Percentiles rank a stretch among this genome's conserved stretches.
Evolutionary conservation across 53 echinoderm and acorn worm genomes (phyloP).

Genomic region (Pentamera pediparva): DNA sequence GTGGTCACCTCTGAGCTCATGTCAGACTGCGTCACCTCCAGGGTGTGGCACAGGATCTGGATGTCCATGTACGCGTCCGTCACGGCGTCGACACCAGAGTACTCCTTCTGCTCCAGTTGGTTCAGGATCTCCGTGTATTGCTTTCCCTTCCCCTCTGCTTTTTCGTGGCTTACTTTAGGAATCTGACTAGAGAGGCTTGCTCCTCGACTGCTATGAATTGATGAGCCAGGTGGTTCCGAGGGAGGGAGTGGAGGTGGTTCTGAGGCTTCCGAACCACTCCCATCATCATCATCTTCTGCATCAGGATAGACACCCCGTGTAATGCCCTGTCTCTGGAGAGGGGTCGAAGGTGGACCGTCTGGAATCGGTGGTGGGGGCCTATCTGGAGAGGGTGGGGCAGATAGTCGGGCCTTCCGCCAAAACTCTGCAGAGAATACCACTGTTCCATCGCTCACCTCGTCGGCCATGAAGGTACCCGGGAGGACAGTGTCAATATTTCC

Average conservation of each 20-base stretch:
- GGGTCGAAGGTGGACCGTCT: slow-evolving; percentile 44
- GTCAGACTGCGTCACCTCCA: background rate
- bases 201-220: too few relatives aligned
- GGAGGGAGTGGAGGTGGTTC: background rate
- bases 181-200: too few relatives aligned
- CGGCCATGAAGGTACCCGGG: background rate
- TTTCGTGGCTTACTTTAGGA: too few relatives aligned
- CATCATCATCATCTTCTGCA: background rate
- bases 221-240: background rate
- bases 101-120: slow-evolving; percentile 68
- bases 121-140: background rate
- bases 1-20: too few relatives aligned
- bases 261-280: background rate
- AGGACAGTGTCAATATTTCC: background rate
- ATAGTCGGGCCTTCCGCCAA: slow-evolving; percentile 1
- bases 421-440: slow-evolving; percentile 10
- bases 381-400: slow-evolving; percentile 32
- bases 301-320: background rate
- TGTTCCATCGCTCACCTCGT: background rate
- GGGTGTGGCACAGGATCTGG: slow-evolving; percentile 38
- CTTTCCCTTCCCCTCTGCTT: background rate
- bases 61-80: slow-evolving; percentile 60
- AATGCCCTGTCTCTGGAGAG: slow-evolving; percentile 7
- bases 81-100: slow-evolving; percentile 48
- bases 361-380: slow-evolving; percentile 70